Evolutionary conservation across 2,797 vertebrate genomes (phyloP).

Genomic region (Triplophysa yarkandensis): DNA sequence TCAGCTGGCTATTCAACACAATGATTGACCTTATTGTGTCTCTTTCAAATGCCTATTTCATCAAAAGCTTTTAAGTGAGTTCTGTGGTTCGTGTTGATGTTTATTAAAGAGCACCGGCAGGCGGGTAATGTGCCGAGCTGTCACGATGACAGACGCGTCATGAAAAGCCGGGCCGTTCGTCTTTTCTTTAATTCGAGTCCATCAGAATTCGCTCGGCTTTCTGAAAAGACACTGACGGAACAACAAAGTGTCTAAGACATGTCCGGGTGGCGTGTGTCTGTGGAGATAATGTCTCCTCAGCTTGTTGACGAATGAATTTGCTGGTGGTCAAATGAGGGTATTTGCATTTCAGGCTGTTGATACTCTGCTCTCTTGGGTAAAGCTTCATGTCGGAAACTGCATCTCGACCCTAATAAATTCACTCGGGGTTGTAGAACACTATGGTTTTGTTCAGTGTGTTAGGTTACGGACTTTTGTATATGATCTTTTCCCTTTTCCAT

Average conservation of each 20-base stretch:
- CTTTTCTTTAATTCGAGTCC: constrained; percentile 62
- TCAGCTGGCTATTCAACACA: constrained; percentile 6
- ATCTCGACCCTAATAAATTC: constrained; percentile 34
- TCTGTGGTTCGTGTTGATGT: constrained; percentile 53
- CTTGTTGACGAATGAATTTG: constrained; percentile 61
- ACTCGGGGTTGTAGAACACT: constrained; percentile 1
- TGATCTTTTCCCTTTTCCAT: too few relatives aligned
- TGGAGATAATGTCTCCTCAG: constrained; percentile 57
- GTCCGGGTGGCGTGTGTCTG: constrained; percentile 47
- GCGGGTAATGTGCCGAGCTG: constrained; percentile 35
- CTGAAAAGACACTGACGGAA: constrained; percentile 39
- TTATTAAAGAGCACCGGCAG: constrained; percentile 53
- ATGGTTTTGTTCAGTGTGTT: background rate
- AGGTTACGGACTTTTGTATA: too few relatives aligned
- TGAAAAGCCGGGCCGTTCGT: constrained; percentile 37
- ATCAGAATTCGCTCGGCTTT: constrained; percentile 50
- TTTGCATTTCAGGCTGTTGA: constrained; percentile 52
- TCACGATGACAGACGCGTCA: constrained; percentile 48
- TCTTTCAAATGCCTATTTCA: constrained; percentile 49
- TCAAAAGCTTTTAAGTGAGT: constrained; percentile 47
- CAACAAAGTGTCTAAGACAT: constrained; percentile 52
- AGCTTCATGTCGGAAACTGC: constrained; percentile 23
- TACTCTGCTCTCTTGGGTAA: constrained; percentile 40
- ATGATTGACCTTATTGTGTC: background rate
- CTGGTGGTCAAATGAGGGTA: constrained; percentile 50